Evolutionary conservation across 2,888 invertebrate species (phyloP).

Genomic region (Sminthurides aquaticus): DNA sequence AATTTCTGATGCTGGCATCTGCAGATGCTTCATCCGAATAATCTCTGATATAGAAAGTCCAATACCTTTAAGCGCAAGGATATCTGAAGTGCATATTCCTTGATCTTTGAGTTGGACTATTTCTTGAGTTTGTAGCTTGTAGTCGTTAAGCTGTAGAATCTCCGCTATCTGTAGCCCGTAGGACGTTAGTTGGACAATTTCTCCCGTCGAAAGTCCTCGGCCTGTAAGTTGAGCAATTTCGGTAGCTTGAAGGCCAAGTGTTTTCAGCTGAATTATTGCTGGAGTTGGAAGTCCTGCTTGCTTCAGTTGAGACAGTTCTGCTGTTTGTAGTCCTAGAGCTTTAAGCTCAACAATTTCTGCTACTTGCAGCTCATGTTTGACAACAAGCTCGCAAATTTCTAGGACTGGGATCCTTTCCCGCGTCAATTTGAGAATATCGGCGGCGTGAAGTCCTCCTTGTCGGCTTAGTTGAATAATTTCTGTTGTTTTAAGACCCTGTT

Average conservation of each 20-base stretch:
- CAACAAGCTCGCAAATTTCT: neutral
- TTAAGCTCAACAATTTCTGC: neutral
- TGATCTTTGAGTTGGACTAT: no score
- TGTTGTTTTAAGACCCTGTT: neutral
- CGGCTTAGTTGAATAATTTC: neutral
- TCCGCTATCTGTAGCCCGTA: no score
- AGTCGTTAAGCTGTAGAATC: no score
- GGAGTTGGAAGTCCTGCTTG: neutral
- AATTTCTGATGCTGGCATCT: neutral
- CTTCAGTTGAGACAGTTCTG: neutral
- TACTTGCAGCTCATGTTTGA: neutral
- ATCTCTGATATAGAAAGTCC: neutral
- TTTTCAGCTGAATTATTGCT: neutral
- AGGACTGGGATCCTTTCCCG: neutral
- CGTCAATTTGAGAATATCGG: neutral
- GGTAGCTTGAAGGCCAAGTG: no score
- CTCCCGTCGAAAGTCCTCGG: neutral
- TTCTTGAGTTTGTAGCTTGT: no score
- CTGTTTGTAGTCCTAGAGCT: neutral
- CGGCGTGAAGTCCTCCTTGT: neutral
- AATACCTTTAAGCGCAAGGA: neutral
- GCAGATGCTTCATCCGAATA: neutral
- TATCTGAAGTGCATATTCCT: no score
- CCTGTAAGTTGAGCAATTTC: neutral
- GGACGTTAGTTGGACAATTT: no score